Percentiles rank a stretch among this genome's conserved stretches.
Evolutionary conservation across 2,888 invertebrate genomes (phyloP).

Genomic region (Eugnorisma glareosa): DNA sequence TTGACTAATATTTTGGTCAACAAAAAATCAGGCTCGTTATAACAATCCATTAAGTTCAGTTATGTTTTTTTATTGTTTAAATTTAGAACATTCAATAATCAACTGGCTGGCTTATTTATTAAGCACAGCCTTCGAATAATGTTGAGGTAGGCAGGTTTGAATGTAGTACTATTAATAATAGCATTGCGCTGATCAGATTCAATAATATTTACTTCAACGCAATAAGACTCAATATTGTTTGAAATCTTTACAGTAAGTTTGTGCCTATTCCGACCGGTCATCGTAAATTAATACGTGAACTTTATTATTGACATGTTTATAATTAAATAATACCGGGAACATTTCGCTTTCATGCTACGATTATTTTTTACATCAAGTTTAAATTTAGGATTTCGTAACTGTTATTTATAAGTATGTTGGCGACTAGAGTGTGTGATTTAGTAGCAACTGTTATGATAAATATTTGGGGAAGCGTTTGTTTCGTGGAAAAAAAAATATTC

Average conservation of each 20-base stretch:
- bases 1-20: slow-evolving; percentile 24
- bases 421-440: slow-evolving; percentile 15
- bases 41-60: neutral
- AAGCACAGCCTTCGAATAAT: slow-evolving; percentile 29
- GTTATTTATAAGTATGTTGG: slow-evolving; percentile 31
- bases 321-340: slow-evolving; percentile 44
- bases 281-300: slow-evolving; percentile 44
- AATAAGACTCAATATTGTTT: slow-evolving; percentile 28
- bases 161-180: slow-evolving; percentile 20
- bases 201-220: neutral
- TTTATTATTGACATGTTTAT: slow-evolving; percentile 57
- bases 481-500: neutral
- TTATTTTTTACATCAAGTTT: neutral
- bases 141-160: slow-evolving; percentile 50
- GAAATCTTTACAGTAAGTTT: neutral
- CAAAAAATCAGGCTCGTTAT: slow-evolving; percentile 25
- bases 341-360: slow-evolving; percentile 20
- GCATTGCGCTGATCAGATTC: neutral
- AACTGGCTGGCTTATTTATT: slow-evolving; percentile 7
- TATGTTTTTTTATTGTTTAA: slow-evolving; percentile 39
- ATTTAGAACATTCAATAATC: neutral
- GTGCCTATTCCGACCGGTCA: slow-evolving; percentile 12
- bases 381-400: slow-evolving; percentile 2
- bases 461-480: slow-evolving; percentile 3
- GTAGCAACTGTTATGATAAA: neutral